Evolutionary conservation across 2,113 vertebrate genomes (phyloP).

Genomic region (Hemicordylus capensis): DNA sequence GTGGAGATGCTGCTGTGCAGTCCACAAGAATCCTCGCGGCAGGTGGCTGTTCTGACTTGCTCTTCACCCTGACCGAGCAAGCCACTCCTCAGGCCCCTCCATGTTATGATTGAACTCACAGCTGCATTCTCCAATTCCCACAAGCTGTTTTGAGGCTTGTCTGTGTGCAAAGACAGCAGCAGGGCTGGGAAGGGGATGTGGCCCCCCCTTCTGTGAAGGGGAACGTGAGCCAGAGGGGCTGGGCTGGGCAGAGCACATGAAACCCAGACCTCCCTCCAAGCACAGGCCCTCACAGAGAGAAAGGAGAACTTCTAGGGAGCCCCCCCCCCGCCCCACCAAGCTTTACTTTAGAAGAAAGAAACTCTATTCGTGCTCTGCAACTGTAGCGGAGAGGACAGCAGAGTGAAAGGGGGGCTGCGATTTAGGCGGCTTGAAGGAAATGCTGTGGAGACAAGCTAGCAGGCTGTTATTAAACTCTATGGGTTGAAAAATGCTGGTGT

Average conservation of each 20-base stretch:
- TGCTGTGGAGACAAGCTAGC: neutral
- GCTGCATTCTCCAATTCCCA: constrained; percentile 38
- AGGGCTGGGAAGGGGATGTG: constrained; percentile 7
- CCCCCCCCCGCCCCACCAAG: too few relatives aligned
- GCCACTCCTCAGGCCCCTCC: neutral
- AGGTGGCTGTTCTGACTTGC: constrained; percentile 38
- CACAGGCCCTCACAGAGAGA: neutral
- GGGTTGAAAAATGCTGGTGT: neutral
- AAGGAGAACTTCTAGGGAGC: neutral
- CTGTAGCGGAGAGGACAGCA: neutral
- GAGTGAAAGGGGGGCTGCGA: neutral
- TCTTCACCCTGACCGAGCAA: constrained; percentile 1
- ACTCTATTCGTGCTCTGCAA: neutral
- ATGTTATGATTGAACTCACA: constrained; percentile 33
- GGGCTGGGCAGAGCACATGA: neutral
- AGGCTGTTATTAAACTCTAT: neutral
- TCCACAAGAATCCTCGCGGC: neutral
- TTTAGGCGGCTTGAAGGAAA: neutral
- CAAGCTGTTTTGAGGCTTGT: neutral
- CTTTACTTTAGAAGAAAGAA: neutral
- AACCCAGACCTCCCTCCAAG: neutral
- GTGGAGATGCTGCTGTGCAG: neutral
- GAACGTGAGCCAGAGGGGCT: constrained; percentile 21
- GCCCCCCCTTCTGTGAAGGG: constrained; percentile 42
- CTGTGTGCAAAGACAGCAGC: constrained; percentile 1